phyloP scores from a whole-genome alignment of 2,797 vertebrate genomes.

The Cossypha niveicapilla region DNA sequence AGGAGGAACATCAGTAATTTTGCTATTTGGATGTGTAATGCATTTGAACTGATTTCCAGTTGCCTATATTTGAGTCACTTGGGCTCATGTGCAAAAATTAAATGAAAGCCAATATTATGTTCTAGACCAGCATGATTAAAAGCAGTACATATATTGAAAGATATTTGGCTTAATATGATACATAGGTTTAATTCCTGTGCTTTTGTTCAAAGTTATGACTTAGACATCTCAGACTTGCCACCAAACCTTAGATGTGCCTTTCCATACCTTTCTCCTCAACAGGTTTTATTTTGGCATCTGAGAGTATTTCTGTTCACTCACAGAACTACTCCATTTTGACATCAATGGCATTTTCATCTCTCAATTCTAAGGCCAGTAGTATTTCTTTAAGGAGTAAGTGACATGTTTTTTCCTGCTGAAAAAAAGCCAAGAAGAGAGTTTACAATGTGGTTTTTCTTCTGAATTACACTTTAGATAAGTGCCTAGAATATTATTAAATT shows the following conservation, averaged over 20 bases:
- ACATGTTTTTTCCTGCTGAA: not conserved
- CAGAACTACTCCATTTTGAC: not conserved
- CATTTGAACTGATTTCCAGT: not conserved
- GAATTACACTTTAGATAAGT: not conserved
- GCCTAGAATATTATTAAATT: not conserved
- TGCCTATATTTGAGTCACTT: not conserved
- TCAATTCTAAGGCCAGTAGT: not conserved
- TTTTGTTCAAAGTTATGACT: not conserved
- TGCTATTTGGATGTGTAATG: not conserved
- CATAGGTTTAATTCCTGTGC: not conserved
- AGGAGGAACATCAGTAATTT: not conserved
- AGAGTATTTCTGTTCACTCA: not conserved
- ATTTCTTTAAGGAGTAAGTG: not conserved
- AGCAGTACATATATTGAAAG: not conserved
- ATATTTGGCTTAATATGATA: not conserved
- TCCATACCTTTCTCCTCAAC: not conserved
- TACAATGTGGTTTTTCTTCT: not conserved
- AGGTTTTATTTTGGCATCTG: not conserved
- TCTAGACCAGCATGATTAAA: not conserved
- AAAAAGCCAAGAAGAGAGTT: not conserved
- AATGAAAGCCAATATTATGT: not conserved
- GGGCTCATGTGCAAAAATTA: not conserved
- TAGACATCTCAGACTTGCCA: rapidly evolving
- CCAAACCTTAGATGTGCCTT: not conserved
- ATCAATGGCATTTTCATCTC: not conserved